phyloP scores from a whole-genome alignment of 2,113 vertebrate genomes.

The Lampris incognitus region DNA sequence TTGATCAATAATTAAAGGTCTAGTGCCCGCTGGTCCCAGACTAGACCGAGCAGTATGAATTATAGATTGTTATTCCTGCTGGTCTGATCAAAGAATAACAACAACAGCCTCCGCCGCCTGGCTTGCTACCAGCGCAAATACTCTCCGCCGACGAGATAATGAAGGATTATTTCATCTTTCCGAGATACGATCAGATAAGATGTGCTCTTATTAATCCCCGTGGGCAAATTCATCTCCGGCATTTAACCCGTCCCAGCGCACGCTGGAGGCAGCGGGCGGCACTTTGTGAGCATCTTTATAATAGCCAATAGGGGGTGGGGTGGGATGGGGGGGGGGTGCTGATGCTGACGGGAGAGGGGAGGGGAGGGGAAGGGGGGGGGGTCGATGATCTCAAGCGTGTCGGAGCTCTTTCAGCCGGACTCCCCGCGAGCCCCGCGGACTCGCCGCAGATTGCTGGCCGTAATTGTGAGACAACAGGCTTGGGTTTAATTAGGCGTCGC shows the following conservation, averaged over 20 bases:
- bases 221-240: no score
- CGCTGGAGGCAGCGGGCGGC: no score
- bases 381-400: no score
- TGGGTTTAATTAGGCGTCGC: slow-evolving; percentile 61
- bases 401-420: no score
- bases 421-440: no score
- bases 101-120: slow-evolving; percentile 66
- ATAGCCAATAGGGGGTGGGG: no score
- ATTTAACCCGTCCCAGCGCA: no score
- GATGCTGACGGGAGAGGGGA: no score
- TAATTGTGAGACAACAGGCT: slow-evolving; percentile 34
- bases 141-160: slow-evolving; percentile 56
- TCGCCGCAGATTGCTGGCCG: slow-evolving; percentile 16
- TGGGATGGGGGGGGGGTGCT: no score
- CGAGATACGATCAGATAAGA: background rate
- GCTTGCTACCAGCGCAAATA: slow-evolving; percentile 49
- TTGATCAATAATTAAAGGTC: slow-evolving; percentile 81
- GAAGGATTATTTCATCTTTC: slow-evolving; percentile 57
- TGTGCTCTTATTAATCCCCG: no score
- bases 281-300: no score
- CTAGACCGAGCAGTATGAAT: slow-evolving; percentile 81
- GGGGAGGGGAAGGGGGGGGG: no score
- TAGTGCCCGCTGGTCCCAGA: slow-evolving; percentile 74
- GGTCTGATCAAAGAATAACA: slow-evolving; percentile 81
- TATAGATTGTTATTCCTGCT: slow-evolving; percentile 81